Base-by-base conservation (phyloP, 2,888 invertebrate species). In the Adela reaumurella region DNA sequence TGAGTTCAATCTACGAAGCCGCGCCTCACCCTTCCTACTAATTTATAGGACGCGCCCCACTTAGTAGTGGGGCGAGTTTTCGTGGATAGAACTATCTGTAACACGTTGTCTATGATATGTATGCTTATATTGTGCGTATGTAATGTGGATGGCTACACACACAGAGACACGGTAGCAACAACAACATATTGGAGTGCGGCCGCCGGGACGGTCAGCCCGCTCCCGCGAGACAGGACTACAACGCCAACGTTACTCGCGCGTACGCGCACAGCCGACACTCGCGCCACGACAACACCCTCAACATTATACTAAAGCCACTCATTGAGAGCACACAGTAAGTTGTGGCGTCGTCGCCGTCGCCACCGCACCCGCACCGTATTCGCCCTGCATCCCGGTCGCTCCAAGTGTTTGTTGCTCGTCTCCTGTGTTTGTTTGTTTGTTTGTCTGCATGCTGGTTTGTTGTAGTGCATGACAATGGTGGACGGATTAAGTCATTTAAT, bases 121-220 rank as follows among this genome's bases (percentile, higher is more conserved):
- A n/a, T n/a, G n/a, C n/a, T 24, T 24, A 8, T 24, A 24, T 24
- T 24, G 24, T 17, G 11, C 11, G 43, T 43, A 24, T 46, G 35
- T 46, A 19, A 24, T 46, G 35, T 46, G 46, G 11, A 14, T 35
- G 35, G 11, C 35, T 3, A 35, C 71, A 63, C 65, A 69, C 69
- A 67, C 80, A 80, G 80, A 79, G 79, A 73, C 80, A 80, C 72
- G 79, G 80, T 76, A 80, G 80, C 77, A 80, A 80, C 80, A 80
- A 79, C 80, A 80, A 80, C 78, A 76, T 80, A 68, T 61, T 77
- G 73, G 69, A 55, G 47, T 53, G 35, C 35, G 35, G 11, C 35
- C 35, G 35, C 14, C 24, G 24, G 24, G 24, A 6, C 24, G 24
- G 5, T 4, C 24, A 4, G 24, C 24, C 24, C 24, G 48, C 53